Conservation (phyloP, 2,113 vertebrate species). For the Gymnocephalus cernua region DNA sequence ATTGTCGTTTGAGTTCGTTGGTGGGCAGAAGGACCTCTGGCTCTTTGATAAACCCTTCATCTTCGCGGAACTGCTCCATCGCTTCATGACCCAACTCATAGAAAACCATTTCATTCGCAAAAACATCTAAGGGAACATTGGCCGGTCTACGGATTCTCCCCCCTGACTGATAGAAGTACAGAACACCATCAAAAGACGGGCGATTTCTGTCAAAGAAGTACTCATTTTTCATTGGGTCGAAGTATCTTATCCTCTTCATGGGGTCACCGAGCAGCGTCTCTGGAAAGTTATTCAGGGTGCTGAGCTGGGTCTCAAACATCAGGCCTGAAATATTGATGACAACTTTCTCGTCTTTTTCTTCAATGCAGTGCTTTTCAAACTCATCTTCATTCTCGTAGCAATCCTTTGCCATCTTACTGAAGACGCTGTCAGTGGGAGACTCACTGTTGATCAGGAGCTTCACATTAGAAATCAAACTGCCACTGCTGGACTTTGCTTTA, state of each 20-base stretch:
- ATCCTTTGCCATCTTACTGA: slow-evolving; percentile 88
- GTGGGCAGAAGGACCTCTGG: slow-evolving; percentile 91
- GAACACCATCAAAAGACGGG: slow-evolving; percentile 97
- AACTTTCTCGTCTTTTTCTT: slow-evolving; percentile 91
- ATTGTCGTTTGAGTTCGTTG: slow-evolving; percentile 92
- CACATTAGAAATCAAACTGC: slow-evolving; percentile 91
- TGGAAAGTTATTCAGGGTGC: slow-evolving; percentile 93
- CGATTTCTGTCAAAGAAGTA: slow-evolving; percentile 98
- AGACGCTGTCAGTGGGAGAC: slow-evolving; percentile 88
- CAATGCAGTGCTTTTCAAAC: slow-evolving; percentile 84
- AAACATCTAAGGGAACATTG: slow-evolving; percentile 95
- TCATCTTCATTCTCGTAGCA: slow-evolving; percentile 87
- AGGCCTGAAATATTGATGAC: slow-evolving; percentile 96
- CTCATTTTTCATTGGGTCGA: slow-evolving; percentile 96
- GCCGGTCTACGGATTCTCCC: slow-evolving; percentile 94
- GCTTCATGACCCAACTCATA: slow-evolving; percentile 94
- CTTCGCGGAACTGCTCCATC: slow-evolving; percentile 96
- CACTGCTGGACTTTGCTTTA: slow-evolving; percentile 86
- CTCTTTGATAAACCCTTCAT: slow-evolving; percentile 96
- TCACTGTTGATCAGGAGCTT: slow-evolving; percentile 89
- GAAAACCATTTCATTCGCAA: slow-evolving; percentile 95
- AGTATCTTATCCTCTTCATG: slow-evolving; percentile 92
- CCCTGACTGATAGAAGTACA: slow-evolving; percentile 97
- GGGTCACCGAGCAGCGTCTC: slow-evolving; percentile 94
- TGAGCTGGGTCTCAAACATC: slow-evolving; percentile 94